Evolutionary conservation across 2,888 invertebrate genomes (phyloP).

Genomic region (Furcula furcula): DNA sequence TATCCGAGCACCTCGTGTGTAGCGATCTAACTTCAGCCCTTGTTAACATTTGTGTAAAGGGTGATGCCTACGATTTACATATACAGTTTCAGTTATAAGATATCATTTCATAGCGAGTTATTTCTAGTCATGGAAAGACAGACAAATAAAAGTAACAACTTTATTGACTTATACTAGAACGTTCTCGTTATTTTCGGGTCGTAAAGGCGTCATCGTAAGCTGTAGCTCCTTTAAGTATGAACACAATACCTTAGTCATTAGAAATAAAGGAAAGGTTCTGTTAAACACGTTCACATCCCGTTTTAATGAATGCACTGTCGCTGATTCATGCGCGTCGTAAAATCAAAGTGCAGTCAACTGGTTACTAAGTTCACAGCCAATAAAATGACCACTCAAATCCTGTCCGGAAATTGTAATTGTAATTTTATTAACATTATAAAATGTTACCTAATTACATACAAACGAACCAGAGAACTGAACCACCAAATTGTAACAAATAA

Average conservation of each 20-base stretch:
- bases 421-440: background rate
- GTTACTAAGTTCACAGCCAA: constrained; percentile 46
- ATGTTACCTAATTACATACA: background rate
- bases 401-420: constrained; percentile 11
- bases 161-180: constrained; percentile 5
- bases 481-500: constrained; percentile 16
- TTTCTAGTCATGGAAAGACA: too few relatives aligned
- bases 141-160: too few relatives aligned
- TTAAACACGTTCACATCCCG: constrained; percentile 44
- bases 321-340: constrained; percentile 63
- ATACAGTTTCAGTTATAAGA: too few relatives aligned
- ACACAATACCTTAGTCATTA: constrained; percentile 46
- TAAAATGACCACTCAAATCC: constrained; percentile 27
- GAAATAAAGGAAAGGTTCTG: constrained; percentile 40
- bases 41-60: constrained; percentile 5
- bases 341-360: constrained; percentile 56
- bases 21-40: constrained; percentile 15
- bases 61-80: too few relatives aligned
- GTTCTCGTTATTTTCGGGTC: constrained; percentile 13
- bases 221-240: constrained; percentile 17
- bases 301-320: constrained; percentile 57
- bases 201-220: constrained; percentile 21
- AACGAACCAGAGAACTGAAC: constrained; percentile 2
- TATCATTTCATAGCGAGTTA: background rate
- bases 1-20: constrained; percentile 31